phyloP scores from a whole-genome alignment of 2,888 invertebrate species.

The Tortrix viridana region DNA sequence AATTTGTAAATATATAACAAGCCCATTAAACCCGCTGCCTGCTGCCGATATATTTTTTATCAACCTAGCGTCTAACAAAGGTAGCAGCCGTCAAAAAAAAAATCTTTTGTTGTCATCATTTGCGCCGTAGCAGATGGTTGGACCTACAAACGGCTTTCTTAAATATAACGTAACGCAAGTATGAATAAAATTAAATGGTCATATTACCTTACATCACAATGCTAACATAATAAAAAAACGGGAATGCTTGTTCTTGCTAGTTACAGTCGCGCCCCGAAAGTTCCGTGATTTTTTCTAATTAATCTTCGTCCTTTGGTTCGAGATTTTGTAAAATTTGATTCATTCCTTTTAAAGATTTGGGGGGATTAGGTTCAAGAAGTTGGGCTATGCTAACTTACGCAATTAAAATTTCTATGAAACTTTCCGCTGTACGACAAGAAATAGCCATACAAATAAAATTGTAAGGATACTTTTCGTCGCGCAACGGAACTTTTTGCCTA shows the following conservation, averaged over 20 bases:
- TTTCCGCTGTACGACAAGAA: no score
- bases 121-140: constrained; percentile 57
- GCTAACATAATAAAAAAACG: background rate
- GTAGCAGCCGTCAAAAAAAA: constrained; percentile 55
- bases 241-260: background rate
- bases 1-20: background rate
- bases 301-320: no score
- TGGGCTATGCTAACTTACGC: no score
- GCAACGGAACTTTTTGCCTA: no score
- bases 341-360: no score
- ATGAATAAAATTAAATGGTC: constrained; percentile 3
- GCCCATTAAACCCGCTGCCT: constrained; percentile 47
- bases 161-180: constrained; percentile 41
- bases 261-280: no score
- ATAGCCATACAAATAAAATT: no score
- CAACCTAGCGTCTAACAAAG: constrained; percentile 43
- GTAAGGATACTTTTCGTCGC: no score
- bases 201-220: background rate
- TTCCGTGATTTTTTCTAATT: no score
- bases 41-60: constrained; percentile 1
- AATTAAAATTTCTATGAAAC: no score
- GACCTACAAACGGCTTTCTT: constrained; percentile 50
- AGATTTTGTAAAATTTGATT: no score
- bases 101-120: constrained; percentile 55
- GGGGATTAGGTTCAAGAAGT: no score